Evolutionary conservation across 2,888 invertebrate genomes (phyloP).

Genomic region (Drosophila peninsularis): DNA sequence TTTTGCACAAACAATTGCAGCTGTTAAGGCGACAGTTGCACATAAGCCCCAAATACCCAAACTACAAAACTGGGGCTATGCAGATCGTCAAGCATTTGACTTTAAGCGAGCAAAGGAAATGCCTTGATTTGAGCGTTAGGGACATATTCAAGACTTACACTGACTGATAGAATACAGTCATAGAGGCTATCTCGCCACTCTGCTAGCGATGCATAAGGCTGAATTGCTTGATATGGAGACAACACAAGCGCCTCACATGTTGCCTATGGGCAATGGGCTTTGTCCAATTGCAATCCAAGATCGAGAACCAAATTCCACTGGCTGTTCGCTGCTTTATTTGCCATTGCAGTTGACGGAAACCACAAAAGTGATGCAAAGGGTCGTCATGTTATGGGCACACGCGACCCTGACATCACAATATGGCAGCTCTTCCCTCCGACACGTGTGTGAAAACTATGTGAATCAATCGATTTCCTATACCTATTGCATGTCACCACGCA

Average conservation of each 20-base stretch:
- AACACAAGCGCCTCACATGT: background rate
- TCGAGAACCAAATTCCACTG: conserved; percentile 17
- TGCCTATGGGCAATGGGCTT: background rate
- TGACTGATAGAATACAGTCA: too few species aligned
- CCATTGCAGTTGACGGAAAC: conserved; percentile 38
- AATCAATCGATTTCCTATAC: conserved; percentile 65
- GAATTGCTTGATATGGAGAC: too few species aligned
- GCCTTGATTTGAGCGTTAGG: too few species aligned
- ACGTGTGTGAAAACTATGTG: conserved; percentile 16
- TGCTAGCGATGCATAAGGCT: too few species aligned
- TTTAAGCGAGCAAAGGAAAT: background rate
- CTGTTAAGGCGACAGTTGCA: conserved; percentile 68
- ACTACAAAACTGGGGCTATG: conserved; percentile 12
- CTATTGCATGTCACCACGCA: background rate
- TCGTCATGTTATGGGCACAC: conserved; percentile 44
- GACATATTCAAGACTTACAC: too few species aligned
- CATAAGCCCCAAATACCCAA: conserved; percentile 42
- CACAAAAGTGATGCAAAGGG: conserved; percentile 59
- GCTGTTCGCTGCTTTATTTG: conserved; percentile 4
- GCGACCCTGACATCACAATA: conserved; percentile 26
- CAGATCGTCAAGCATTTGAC: background rate
- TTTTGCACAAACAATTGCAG: conserved; percentile 43
- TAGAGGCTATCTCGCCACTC: too few species aligned
- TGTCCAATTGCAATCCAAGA: background rate
- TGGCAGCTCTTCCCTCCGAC: conserved; percentile 4